Evolutionary conservation across 2,113 vertebrate genomes (phyloP).

Genomic region (Chlorodrepanis virens): DNA sequence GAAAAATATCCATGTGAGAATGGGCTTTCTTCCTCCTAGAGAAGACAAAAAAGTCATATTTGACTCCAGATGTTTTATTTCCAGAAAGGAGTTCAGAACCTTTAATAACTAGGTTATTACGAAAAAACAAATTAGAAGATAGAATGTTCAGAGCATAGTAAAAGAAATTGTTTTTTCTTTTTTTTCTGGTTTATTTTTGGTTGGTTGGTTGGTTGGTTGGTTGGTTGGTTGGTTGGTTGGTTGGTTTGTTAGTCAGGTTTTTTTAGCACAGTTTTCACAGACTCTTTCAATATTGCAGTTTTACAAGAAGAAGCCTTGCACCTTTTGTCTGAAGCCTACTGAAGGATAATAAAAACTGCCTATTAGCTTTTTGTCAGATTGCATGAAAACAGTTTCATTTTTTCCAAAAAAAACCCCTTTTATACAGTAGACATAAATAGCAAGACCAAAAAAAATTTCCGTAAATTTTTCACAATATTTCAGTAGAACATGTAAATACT

Average conservation of each 20-base stretch:
- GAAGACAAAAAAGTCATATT: background rate
- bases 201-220: too few species aligned
- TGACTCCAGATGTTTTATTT: background rate
- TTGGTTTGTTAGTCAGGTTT: background rate
- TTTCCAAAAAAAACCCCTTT: accelerated
- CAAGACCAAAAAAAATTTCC: background rate
- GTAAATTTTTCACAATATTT: background rate
- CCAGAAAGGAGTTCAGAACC: background rate
- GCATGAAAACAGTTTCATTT: accelerated
- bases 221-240: too few species aligned
- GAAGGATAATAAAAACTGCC: background rate
- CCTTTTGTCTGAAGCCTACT: background rate
- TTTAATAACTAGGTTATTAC: background rate
- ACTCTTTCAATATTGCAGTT: background rate
- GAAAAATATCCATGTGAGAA: background rate
- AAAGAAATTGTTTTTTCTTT: accelerated
- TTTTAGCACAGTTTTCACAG: background rate
- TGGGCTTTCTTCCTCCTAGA: background rate
- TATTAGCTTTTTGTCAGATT: background rate
- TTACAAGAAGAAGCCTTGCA: background rate
- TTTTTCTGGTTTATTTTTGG: too few species aligned
- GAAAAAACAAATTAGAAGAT: background rate
- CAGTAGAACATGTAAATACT: background rate
- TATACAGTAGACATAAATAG: background rate
- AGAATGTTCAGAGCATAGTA: background rate